Percentiles rank a stretch among this genome's conserved stretches.
Conservation (phyloP, 2,113 vertebrate species). For the Ptilorrhoa leucosticta region DNA sequence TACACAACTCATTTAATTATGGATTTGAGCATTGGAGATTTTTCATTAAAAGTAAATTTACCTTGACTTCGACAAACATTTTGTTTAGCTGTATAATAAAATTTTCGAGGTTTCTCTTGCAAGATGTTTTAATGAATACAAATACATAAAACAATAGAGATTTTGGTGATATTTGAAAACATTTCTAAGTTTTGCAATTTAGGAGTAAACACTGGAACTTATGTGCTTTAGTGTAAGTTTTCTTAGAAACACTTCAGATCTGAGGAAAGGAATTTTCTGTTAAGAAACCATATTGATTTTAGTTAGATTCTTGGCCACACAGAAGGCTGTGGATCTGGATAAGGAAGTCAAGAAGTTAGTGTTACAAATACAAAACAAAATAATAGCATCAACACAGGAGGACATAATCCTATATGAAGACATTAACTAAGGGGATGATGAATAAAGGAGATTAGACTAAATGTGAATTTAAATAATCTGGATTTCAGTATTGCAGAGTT, state of each 20-base stretch:
- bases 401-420: not conserved
- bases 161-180: not conserved
- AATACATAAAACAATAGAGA: not conserved
- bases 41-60: not conserved
- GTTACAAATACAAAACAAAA: not conserved
- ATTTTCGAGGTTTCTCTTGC: not conserved
- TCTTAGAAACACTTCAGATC: not conserved
- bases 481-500: not conserved
- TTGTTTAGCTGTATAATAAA: not conserved
- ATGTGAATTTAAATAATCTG: constrained; percentile 16
- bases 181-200: not conserved
- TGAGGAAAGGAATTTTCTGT: not conserved
- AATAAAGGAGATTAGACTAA: constrained; percentile 16
- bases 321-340: not conserved
- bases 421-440: not conserved
- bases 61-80: not conserved
- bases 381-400: not conserved
- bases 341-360: not conserved
- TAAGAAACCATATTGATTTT: not conserved
- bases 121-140: not conserved
- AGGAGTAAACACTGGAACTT: not conserved
- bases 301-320: not conserved
- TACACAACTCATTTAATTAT: not conserved
- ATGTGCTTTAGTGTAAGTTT: not conserved
- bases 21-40: not conserved